These are phyloP conservation scores for Melieria picta DNA, from an alignment of 2,888 invertebrate genomes.

Conservation along the genomic window DNA sequence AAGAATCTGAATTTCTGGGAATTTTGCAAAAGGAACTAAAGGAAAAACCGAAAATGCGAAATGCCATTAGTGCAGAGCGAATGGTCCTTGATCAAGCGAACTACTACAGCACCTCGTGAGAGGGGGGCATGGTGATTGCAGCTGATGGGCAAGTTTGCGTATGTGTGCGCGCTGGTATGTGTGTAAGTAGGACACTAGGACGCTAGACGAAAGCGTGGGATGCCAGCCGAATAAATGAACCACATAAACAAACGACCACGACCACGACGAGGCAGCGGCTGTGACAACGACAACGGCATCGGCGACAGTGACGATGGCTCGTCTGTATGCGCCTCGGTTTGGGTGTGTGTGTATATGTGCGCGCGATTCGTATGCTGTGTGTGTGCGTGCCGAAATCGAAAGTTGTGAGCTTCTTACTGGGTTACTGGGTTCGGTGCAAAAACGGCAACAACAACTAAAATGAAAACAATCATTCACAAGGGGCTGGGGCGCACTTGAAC, in stretches of 20 bases:
- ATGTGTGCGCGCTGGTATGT: too few relatives aligned
- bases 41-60: too few relatives aligned
- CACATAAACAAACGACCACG: neutral
- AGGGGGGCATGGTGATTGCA: neutral
- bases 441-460: neutral
- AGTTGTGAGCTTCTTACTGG: conserved; percentile 31
- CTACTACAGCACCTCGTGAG: neutral
- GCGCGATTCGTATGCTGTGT: neutral
- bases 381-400: conserved; percentile 13
- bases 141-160: too few relatives aligned
- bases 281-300: neutral
- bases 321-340: neutral
- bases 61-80: too few relatives aligned
- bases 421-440: conserved; percentile 36
- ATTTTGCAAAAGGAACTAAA: too few relatives aligned
- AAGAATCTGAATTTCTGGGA: too few relatives aligned
- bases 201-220: conserved; percentile 28
- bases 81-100: too few relatives aligned
- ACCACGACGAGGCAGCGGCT: neutral
- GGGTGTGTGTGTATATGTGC: neutral
- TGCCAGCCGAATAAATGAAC: conserved; percentile 6
- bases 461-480: too few relatives aligned
- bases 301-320: neutral
- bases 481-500: too few relatives aligned
- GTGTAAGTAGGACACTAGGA: conserved; percentile 28